These are phyloP conservation scores for Ferrisia virgata DNA, from an alignment of 2,888 invertebrate species.

Conservation along the genomic window DNA sequence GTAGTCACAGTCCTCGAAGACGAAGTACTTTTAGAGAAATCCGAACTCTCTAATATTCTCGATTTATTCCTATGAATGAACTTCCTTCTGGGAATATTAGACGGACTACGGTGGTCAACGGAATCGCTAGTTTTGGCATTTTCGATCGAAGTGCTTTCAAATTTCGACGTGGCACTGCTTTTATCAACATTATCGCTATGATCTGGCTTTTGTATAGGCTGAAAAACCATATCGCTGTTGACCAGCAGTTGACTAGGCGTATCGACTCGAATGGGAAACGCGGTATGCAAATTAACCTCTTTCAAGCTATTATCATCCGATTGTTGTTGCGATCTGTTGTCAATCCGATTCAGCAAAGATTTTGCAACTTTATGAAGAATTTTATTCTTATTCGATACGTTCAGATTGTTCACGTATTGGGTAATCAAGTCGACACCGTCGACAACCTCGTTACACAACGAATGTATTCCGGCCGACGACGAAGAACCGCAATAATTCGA, in stretches of 20 bases:
- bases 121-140: conserved; percentile 1
- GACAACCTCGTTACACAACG: conserved; percentile 62
- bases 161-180: neutral
- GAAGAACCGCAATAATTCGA: conserved; percentile 51
- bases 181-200: neutral
- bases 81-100: neutral
- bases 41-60: neutral
- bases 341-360: conserved; percentile 55
- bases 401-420: conserved; percentile 59
- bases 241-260: neutral
- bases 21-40: neutral
- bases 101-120: neutral
- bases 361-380: conserved; percentile 65
- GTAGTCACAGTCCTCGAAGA: neutral
- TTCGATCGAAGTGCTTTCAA: neutral
- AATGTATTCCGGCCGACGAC: neutral
- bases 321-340: neutral
- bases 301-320: neutral
- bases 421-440: conserved; percentile 62
- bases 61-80: neutral
- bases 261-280: neutral
- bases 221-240: neutral
- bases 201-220: neutral
- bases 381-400: conserved; percentile 62
- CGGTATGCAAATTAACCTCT: neutral